phyloP scores from a whole-genome alignment of 2,888 invertebrate genomes.

The Calliphora vomitoria region DNA sequence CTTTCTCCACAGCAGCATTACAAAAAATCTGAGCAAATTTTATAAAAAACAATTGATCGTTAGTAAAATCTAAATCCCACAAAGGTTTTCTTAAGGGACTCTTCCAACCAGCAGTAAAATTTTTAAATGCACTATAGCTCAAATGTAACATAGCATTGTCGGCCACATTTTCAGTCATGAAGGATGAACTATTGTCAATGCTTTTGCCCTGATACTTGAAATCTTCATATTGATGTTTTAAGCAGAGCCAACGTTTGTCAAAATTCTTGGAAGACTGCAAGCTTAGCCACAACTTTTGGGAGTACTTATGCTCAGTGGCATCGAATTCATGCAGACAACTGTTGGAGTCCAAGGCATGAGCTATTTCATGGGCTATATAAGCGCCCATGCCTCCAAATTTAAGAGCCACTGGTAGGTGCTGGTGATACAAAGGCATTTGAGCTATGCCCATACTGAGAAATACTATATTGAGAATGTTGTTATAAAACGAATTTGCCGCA shows the following conservation, averaged over 20 bases:
- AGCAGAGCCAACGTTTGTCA: neutral
- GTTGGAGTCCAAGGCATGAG: slow-evolving; percentile 56
- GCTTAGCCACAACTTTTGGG: neutral
- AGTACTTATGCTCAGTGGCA: neutral
- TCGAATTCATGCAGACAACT: neutral
- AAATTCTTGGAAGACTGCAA: neutral
- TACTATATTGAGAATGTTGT: neutral
- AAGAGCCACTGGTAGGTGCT: slow-evolving; percentile 78
- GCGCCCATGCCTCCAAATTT: slow-evolving; percentile 81
- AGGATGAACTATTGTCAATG: neutral
- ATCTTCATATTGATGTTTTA: neutral
- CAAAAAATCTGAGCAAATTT: slow-evolving; percentile 4
- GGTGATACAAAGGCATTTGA: slow-evolving; percentile 82
- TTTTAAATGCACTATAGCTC: neutral
- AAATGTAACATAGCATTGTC: slow-evolving; percentile 1
- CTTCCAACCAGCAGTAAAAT: neutral
- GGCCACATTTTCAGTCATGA: neutral
- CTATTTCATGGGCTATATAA: slow-evolving; percentile 81
- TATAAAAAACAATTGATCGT: neutral
- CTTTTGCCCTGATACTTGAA: neutral
- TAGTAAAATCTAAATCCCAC: neutral
- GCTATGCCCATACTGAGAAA: neutral
- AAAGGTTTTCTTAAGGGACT: neutral
- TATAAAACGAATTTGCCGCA: slow-evolving; percentile 1
- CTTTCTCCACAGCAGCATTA: neutral